phyloP scores from a whole-genome alignment of 1,140 invertebrate genomes.

The Xylocopa sonorina region DNA sequence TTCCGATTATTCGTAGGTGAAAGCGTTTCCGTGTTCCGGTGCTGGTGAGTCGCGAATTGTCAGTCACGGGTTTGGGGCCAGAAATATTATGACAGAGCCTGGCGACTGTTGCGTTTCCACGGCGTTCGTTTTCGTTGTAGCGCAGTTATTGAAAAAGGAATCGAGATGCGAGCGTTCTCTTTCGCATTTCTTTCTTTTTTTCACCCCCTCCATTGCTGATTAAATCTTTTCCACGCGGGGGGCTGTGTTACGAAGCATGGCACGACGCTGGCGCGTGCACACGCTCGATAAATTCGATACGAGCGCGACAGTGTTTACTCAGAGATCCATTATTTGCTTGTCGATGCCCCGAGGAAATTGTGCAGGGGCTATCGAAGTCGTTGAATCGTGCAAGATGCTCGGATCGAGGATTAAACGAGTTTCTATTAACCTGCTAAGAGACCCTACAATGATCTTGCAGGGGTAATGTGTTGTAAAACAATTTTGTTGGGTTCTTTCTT shows the following conservation, averaged over 20 bases:
- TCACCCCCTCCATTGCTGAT: conserved; percentile 20
- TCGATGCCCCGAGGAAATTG: neutral
- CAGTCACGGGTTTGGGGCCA: neutral
- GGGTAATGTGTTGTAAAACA: neutral
- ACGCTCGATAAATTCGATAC: neutral
- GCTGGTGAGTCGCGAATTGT: neutral
- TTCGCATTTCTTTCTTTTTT: no score
- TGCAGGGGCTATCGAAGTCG: no score
- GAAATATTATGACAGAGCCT: neutral
- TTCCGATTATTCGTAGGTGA: neutral
- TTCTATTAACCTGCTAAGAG: neutral
- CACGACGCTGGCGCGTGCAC: no score
- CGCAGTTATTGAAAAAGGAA: neutral
- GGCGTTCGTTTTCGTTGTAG: neutral
- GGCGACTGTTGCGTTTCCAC: neutral
- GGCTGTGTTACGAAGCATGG: no score
- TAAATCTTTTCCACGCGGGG: no score
- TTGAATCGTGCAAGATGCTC: neutral
- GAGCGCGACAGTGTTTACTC: neutral
- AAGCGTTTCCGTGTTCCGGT: conserved; percentile 13
- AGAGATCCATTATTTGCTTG: neutral
- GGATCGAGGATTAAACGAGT: neutral
- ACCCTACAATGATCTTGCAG: neutral
- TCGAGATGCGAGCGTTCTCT: neutral
- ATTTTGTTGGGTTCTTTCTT: no score